These are phyloP conservation scores for Eucera pruinosa DNA, from an alignment of 2,888 invertebrate genomes.

Conservation along the genomic window DNA sequence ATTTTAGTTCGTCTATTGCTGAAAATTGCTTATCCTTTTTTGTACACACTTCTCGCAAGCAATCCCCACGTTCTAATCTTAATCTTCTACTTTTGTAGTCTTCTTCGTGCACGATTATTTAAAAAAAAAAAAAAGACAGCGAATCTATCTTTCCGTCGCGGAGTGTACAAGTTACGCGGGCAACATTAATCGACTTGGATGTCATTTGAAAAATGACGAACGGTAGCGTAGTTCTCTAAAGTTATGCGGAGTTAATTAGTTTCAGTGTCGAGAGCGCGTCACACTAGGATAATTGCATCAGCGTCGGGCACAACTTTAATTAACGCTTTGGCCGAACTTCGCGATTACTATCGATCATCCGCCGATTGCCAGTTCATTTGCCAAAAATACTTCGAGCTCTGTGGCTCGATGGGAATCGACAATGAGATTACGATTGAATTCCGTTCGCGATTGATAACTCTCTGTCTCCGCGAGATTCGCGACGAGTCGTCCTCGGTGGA, in stretches of 20 bases:
- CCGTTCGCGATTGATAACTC: background rate
- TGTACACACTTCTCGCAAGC: too few relatives aligned
- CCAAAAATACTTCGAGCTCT: background rate
- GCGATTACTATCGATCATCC: conserved; percentile 34
- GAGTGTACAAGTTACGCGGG: too few relatives aligned
- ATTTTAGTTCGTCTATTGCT: too few relatives aligned
- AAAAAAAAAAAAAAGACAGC: too few relatives aligned
- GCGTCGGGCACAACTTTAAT: conserved; percentile 39
- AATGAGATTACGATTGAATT: background rate
- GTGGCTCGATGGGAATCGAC: background rate
- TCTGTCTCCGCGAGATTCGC: background rate
- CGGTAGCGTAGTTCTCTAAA: too few relatives aligned
- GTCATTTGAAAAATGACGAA: too few relatives aligned
- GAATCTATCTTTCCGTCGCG: too few relatives aligned
- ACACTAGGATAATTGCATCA: conserved; percentile 47
- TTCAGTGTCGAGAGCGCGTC: conserved; percentile 3
- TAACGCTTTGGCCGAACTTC: conserved; percentile 36
- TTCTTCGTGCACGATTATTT: too few relatives aligned
- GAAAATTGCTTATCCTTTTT: too few relatives aligned
- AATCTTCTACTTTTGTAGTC: too few relatives aligned
- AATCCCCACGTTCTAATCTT: too few relatives aligned
- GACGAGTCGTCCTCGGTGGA: background rate
- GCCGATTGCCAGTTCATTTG: background rate
- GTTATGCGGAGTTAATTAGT: conserved; percentile 46
- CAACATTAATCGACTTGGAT: too few relatives aligned